phyloP scores from a whole-genome alignment of 2,888 invertebrate species.

The Latrodectus elegans region DNA sequence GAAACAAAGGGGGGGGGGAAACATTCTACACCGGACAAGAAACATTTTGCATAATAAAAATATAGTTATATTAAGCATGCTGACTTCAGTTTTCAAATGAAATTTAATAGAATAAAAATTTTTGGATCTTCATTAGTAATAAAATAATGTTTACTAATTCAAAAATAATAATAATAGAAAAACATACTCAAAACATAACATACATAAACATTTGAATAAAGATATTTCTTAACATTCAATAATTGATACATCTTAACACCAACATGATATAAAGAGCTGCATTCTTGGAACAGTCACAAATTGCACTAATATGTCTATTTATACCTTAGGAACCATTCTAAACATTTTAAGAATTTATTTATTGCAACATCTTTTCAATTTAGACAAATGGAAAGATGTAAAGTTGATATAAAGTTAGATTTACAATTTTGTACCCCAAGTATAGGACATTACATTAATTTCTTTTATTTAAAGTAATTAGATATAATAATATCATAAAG shows the following conservation, averaged over 20 bases:
- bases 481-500: too few species aligned
- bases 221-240: conserved; percentile 56
- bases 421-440: neutral
- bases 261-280: conserved; percentile 57
- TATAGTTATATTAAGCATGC: neutral
- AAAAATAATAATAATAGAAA: conserved; percentile 8
- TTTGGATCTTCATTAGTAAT: conserved; percentile 16
- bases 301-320: neutral
- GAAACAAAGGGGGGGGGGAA: too few species aligned
- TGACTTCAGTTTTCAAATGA: conserved; percentile 4
- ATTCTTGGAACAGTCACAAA: conserved; percentile 3
- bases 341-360: too few species aligned
- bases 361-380: too few species aligned
- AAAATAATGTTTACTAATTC: conserved; percentile 5
- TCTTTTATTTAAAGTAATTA: too few species aligned
- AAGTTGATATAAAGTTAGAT: too few species aligned
- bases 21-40: neutral
- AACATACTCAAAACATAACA: conserved; percentile 53
- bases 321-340: too few species aligned
- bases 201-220: conserved; percentile 65
- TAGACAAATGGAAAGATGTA: too few species aligned
- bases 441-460: too few species aligned
- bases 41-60: neutral
- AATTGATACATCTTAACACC: conserved; percentile 63
- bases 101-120: conserved; percentile 12